A percentile compares a stretch with the other conserved stretches of the same genome.
Evolutionary conservation across 2,888 invertebrate species (phyloP).

Genomic region (Caenorhabditis plicata): DNA sequence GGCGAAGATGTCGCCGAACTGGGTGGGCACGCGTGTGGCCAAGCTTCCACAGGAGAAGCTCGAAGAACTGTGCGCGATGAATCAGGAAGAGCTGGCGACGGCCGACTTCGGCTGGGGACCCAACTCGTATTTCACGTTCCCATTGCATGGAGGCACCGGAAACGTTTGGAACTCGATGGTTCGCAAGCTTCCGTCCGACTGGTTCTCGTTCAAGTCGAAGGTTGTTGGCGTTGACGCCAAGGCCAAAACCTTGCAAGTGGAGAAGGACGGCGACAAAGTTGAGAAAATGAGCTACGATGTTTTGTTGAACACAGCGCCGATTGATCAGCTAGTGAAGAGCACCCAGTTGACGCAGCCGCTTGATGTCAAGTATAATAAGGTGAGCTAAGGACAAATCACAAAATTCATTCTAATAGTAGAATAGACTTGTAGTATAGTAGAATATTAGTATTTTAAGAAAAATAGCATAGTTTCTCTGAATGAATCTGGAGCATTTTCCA

Average conservation of each 20-base stretch:
- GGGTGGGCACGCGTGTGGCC: slow-evolving; percentile 64
- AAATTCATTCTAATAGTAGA: too few species aligned
- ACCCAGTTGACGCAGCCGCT: slow-evolving; percentile 55
- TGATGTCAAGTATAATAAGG: slow-evolving; percentile 58
- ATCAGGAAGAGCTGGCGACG: slow-evolving; percentile 54
- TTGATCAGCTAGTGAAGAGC: slow-evolving; percentile 57
- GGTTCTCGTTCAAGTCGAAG: slow-evolving; percentile 58
- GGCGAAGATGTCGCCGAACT: slow-evolving; percentile 59
- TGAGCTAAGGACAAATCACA: slow-evolving; percentile 4
- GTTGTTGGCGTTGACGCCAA: slow-evolving; percentile 13
- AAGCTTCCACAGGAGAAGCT: slow-evolving; percentile 64
- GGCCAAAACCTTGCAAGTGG: slow-evolving; percentile 43
- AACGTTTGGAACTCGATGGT: slow-evolving; percentile 63
- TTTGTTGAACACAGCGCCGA: slow-evolving; percentile 59
- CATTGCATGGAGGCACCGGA: slow-evolving; percentile 65
- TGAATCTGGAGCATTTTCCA: too few species aligned
- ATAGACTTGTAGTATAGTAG: too few species aligned
- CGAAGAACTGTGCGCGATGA: slow-evolving; percentile 61
- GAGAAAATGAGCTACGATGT: slow-evolving; percentile 51
- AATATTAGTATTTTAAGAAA: too few species aligned
- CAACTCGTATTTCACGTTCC: slow-evolving; percentile 63
- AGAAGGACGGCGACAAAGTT: slow-evolving; percentile 32
- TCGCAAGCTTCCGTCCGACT: slow-evolving; percentile 55
- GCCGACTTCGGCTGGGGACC: slow-evolving; percentile 66
- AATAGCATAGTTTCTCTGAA: too few species aligned